Evolutionary conservation across 1,140 invertebrate species (phyloP).

Genomic region (Heliconius congener): DNA sequence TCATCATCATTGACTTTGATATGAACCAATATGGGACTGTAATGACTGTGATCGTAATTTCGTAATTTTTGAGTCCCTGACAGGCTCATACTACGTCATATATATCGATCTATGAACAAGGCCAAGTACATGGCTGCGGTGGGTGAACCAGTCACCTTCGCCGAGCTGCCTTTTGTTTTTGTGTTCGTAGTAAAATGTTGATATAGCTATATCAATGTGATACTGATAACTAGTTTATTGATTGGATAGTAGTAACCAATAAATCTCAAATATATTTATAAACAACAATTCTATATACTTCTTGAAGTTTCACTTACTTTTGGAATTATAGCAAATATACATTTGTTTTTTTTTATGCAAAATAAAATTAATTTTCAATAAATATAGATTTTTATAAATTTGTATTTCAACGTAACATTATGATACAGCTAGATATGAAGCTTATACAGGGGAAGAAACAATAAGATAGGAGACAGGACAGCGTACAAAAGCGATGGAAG

Average conservation of each 20-base stretch:
- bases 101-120: constrained; percentile 64
- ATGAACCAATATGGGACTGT: background rate
- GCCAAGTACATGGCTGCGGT: constrained; percentile 46
- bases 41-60: background rate
- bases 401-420: background rate
- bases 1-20: background rate
- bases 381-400: too few relatives aligned
- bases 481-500: constrained; percentile 1
- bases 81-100: constrained; percentile 43
- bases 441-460: background rate
- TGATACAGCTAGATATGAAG: background rate
- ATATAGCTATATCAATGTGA: background rate
- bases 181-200: background rate
- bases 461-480: constrained; percentile 1
- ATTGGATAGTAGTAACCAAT: background rate
- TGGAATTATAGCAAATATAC: background rate
- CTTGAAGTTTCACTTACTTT: too few relatives aligned
- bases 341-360: background rate
- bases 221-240: background rate
- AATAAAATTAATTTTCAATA: too few relatives aligned
- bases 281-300: background rate
- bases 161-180: background rate
- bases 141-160: constrained; percentile 8
- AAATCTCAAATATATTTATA: background rate
- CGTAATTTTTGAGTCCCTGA: background rate